Base-by-base conservation (phyloP, 2,888 invertebrate species). In the Andrena praecox region DNA sequence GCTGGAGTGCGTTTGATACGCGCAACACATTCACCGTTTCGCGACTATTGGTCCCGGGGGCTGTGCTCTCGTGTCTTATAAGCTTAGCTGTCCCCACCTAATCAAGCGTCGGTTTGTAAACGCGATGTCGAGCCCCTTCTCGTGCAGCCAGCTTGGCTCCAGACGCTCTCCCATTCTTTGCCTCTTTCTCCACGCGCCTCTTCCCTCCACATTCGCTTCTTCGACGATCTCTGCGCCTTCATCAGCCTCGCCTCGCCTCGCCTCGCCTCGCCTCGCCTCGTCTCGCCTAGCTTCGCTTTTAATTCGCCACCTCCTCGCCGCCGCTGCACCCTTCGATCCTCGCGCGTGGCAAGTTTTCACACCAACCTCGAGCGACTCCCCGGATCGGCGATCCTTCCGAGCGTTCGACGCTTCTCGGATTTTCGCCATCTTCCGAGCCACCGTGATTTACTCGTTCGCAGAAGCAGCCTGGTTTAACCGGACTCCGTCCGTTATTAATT, bases 71-170 rank as follows among this genome's bases (percentile, higher is more conserved):
- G 91, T 91, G 90, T 92, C 93, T 94, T 94, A 94, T 94, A 94
- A 93, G 91, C 93, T 90, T 88, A 87, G 88, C n/a, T 50, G 74
- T 91, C 93, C 93, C 94, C 93, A 93, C 93, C 91, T 87, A 80
- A 82, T 82, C 77, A 73, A 67, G 72, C 64, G 64, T 72, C 80
- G 69, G 70, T 77, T 86, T 70, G 86, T 82, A 80, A 71, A 80
- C 66, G 73, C 87, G 90, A 91, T 88, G 93, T 90, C 93, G 91
- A 93, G 92, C 93, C 93, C 91, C 92, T 92, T 92, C 90, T 89
- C 86, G 89, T 87, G 89, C 92, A 93, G 94, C 90, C 93, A 92
- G 93, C 93, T 91, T 93, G 93, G 93, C 93, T 92, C 93, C 94
- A 92, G 88, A 88, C 87, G 87, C 86, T 84, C 87, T 82, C 80